Base-by-base conservation (phyloP, 1,140 invertebrate genomes). In the Trachelipus rathkii region DNA sequence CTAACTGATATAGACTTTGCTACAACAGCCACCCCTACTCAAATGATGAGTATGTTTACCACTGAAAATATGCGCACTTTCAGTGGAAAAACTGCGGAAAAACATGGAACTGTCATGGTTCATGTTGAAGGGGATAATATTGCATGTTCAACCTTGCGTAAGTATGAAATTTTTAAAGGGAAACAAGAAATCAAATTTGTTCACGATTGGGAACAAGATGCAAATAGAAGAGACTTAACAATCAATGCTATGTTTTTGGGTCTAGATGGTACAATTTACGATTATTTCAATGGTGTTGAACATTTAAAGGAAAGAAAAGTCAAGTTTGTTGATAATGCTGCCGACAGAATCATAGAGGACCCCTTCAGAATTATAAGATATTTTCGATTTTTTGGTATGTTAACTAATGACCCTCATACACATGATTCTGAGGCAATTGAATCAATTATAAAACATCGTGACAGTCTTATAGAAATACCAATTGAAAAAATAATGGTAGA, bases 241-340 rank as follows among this genome's bases (percentile, higher is more conserved):
- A 93, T 99, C 53, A 99, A 99, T 89, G 97, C 97, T 0, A 95
- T 99, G 94, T 99, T 97, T 86, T 87, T 99, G 75, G 95, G 90
- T 82, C 89, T 96, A 80, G 94, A 99, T 87, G 98, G 98, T 1
- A 92, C 89, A 11, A 87, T 99, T 0, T 97, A 95, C 87, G 98
- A 99, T 87, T 99, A 98, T 85, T 99, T 98, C 84, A 92, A 91
- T 89, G 98, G 98, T 0, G 92, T 91, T 84, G 91, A 97, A 78
- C 96, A 99, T 88, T 85, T 99, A 46, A 85, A 91, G 82, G 89
- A 92, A 0, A 87, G 87, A 80, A 89, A 87, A 81, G 86, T 99
- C 45, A 87, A 87, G 50, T 99, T 99, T 90, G 98, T 99, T 76
- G 97, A 97, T 7, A 89, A 95, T 85, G 86, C 97, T 9, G 87